A percentile compares a stretch with the other conserved stretches of the same genome.
Evolutionary conservation across 1,140 invertebrate genomes (phyloP).

Genomic region (Latrodectus geometricus): DNA sequence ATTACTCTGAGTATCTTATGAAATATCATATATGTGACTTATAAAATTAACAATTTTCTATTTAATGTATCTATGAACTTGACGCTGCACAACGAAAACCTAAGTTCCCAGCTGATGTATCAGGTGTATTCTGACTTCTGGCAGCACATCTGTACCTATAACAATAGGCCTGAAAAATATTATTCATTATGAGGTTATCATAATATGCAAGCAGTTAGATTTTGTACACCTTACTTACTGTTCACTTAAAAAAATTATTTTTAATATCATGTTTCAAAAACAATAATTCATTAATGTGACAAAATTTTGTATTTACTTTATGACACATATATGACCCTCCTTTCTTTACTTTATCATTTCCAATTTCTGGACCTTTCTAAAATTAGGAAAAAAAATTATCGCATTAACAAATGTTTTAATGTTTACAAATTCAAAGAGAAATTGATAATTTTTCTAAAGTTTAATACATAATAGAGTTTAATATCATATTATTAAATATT

Average conservation of each 20-base stretch:
- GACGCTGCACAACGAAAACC: slow-evolving; percentile 71
- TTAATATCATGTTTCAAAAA: neutral
- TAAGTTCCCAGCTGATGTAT: slow-evolving; percentile 92
- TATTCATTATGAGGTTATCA: too few relatives aligned
- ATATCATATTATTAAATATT: too few relatives aligned
- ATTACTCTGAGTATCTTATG: too few relatives aligned
- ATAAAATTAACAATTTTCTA: too few relatives aligned
- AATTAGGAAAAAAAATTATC: too few relatives aligned
- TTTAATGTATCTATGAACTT: slow-evolving; percentile 14
- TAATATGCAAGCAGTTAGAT: neutral
- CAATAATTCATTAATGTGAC: neutral
- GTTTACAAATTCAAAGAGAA: neutral
- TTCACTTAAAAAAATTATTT: neutral
- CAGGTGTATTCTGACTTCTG: slow-evolving; percentile 92
- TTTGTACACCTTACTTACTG: neutral
- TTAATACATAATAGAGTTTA: too few relatives aligned
- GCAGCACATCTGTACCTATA: slow-evolving; percentile 94
- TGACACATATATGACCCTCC: slow-evolving; percentile 96
- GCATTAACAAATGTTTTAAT: neutral
- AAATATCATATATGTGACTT: too few relatives aligned
- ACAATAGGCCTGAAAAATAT: slow-evolving; percentile 79
- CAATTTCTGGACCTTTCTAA: slow-evolving; percentile 72
- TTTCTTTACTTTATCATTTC: slow-evolving; percentile 91
- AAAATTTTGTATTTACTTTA: slow-evolving; percentile 70
- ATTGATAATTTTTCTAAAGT: too few relatives aligned